phyloP scores from a whole-genome alignment of 2,113 vertebrate genomes.

The Romanogobio albipinnatus region DNA sequence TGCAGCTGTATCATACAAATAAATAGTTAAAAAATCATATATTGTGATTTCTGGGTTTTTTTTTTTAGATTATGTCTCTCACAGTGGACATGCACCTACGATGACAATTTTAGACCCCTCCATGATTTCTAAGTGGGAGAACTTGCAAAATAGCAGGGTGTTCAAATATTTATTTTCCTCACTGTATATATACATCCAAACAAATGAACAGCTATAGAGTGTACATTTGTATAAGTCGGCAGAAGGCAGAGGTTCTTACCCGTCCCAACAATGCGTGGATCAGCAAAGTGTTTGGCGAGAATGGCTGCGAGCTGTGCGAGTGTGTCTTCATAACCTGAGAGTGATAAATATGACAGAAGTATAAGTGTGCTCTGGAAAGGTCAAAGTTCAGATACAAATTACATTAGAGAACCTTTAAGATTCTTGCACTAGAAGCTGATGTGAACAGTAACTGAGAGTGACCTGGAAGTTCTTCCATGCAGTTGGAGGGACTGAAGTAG shows the following conservation, averaged over 20 bases:
- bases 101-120: too few species aligned
- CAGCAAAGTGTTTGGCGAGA: conserved; percentile 96
- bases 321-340: conserved; percentile 91
- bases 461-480: conserved; percentile 97
- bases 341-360: not conserved
- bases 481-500: conserved; percentile 93
- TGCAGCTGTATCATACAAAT: too few species aligned
- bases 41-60: too few species aligned
- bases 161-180: too few species aligned
- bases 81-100: too few species aligned
- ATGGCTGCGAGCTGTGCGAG: conserved; percentile 91
- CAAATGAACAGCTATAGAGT: not conserved
- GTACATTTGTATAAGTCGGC: not conserved
- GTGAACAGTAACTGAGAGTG: not conserved
- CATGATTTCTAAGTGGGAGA: too few species aligned
- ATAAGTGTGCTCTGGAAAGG: not conserved
- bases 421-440: not conserved
- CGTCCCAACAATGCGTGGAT: conserved; percentile 91
- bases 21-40: too few species aligned
- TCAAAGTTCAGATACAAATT: not conserved
- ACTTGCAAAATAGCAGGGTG: too few species aligned
- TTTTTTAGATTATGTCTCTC: too few species aligned
- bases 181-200: too few species aligned
- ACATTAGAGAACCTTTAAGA: too few species aligned
- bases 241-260: conserved; percentile 72